Percentiles rank a stretch among this genome's conserved stretches.
These are phyloP conservation scores for Epizoanthus rinbou DNA, from an alignment of 92 coral and sea anemone species.

Conservation along the genomic window DNA sequence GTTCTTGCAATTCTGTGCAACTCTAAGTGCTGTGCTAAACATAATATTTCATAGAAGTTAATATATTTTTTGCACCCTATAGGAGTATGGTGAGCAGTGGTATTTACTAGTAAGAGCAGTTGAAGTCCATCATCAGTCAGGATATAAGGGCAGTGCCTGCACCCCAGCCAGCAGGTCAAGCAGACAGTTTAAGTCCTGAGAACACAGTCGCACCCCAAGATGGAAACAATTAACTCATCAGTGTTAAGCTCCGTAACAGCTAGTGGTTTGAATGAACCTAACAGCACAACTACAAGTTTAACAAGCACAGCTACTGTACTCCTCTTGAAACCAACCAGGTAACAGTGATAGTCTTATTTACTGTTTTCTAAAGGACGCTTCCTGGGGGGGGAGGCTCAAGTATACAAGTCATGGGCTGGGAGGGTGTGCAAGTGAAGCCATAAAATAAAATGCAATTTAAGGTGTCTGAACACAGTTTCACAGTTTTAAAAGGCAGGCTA, in stretches of 20 bases:
- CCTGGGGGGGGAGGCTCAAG: too few relatives aligned
- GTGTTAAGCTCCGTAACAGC: not conserved
- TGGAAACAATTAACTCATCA: slow-evolving; percentile 1
- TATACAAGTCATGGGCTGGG: too few relatives aligned
- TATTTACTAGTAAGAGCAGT: slow-evolving; percentile 32
- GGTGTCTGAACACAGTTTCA: too few relatives aligned
- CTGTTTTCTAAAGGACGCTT: too few relatives aligned
- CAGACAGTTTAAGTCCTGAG: not conserved
- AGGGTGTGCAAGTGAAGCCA: too few relatives aligned
- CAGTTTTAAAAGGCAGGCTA: too few relatives aligned
- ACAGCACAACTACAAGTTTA: slow-evolving; percentile 1
- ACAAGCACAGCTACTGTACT: not conserved
- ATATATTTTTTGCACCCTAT: not conserved
- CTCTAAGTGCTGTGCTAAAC: not conserved
- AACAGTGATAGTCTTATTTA: too few relatives aligned
- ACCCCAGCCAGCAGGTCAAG: not conserved
- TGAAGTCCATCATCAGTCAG: slow-evolving; percentile 22
- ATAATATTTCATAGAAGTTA: not conserved
- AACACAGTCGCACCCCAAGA: not conserved
- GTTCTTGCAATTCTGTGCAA: too few relatives aligned
- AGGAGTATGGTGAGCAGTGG: slow-evolving; percentile 41
- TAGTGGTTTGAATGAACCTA: not conserved
- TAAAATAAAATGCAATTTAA: too few relatives aligned
- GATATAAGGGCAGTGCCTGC: not conserved
- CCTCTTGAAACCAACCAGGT: not conserved